These are phyloP conservation scores for Chanos chanos DNA, from an alignment of 2,797 vertebrate species.

Conservation along the genomic window DNA sequence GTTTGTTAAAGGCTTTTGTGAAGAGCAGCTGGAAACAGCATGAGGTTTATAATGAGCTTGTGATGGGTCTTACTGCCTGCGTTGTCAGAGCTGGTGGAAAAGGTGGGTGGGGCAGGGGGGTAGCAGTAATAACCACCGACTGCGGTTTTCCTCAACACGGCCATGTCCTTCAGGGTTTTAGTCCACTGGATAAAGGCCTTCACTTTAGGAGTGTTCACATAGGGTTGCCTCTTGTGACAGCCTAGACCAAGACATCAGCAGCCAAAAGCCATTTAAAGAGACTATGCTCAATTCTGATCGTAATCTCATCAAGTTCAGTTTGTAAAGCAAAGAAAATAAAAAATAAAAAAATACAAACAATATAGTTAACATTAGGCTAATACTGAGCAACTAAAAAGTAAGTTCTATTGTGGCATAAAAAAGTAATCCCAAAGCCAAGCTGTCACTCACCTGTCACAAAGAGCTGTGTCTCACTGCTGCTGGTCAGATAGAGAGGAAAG, in stretches of 20 bases:
- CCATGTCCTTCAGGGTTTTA: conserved; percentile 74
- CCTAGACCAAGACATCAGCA: too few relatives aligned
- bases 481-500: conserved; percentile 81
- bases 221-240: conserved; percentile 81
- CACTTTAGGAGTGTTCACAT: conserved; percentile 75
- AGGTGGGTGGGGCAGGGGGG: conserved; percentile 74
- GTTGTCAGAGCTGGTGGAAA: conserved; percentile 49
- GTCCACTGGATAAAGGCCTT: conserved; percentile 85
- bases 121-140: conserved; percentile 85
- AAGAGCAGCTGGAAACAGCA: too few relatives aligned
- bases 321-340: neutral
- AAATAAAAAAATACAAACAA: neutral
- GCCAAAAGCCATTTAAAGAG: too few relatives aligned
- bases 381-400: too few relatives aligned
- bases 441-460: conserved; percentile 78
- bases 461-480: conserved; percentile 85
- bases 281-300: too few relatives aligned
- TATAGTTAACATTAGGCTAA: too few relatives aligned
- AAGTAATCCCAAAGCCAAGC: neutral
- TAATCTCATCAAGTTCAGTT: too few relatives aligned
- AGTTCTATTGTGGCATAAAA: too few relatives aligned
- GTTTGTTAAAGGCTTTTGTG: too few relatives aligned
- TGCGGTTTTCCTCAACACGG: conserved; percentile 68
- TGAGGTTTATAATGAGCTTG: too few relatives aligned
- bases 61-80: conserved; percentile 14